These are phyloP conservation scores for Enteromius paludinosus DNA, from an alignment of 2,797 vertebrate genomes.

Conservation along the genomic window DNA sequence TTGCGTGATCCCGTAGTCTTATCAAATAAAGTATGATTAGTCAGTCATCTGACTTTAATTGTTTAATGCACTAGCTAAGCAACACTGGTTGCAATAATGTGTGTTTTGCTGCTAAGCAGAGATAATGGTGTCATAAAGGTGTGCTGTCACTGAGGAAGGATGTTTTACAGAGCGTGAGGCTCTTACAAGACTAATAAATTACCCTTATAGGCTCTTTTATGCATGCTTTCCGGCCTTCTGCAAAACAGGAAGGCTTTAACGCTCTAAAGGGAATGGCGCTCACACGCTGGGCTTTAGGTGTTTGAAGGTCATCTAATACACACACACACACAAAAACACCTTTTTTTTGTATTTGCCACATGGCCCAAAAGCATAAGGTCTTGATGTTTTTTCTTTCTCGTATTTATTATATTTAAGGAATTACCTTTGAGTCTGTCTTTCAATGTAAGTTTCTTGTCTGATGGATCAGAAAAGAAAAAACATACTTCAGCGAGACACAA, in stretches of 20 bases:
- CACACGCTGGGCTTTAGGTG: slow-evolving; percentile 71
- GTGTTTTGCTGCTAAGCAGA: slow-evolving; percentile 24
- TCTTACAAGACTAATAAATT: slow-evolving; percentile 58
- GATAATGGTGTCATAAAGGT: slow-evolving; percentile 36
- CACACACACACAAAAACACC: neutral
- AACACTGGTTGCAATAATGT: slow-evolving; percentile 12
- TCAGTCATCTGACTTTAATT: slow-evolving; percentile 29
- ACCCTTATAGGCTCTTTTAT: slow-evolving; percentile 61
- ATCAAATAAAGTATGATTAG: neutral
- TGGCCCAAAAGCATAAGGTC: neutral
- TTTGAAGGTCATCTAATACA: slow-evolving; percentile 58
- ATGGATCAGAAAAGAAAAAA: neutral
- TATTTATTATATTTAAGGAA: neutral
- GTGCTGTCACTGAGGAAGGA: slow-evolving; percentile 42
- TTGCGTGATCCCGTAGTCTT: neutral
- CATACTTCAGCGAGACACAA: neutral
- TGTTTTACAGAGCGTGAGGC: slow-evolving; percentile 47
- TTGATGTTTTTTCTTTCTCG: neutral
- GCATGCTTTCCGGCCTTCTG: slow-evolving; percentile 57
- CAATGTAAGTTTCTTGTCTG: neutral
- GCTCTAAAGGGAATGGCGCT: slow-evolving; percentile 63
- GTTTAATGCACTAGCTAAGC: slow-evolving; percentile 31
- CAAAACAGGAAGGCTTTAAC: slow-evolving; percentile 58
- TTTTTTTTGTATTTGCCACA: neutral
- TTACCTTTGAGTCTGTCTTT: neutral